These are phyloP conservation scores for Scaeva pyrastri DNA, from an alignment of 2,888 invertebrate species.

Conservation along the genomic window DNA sequence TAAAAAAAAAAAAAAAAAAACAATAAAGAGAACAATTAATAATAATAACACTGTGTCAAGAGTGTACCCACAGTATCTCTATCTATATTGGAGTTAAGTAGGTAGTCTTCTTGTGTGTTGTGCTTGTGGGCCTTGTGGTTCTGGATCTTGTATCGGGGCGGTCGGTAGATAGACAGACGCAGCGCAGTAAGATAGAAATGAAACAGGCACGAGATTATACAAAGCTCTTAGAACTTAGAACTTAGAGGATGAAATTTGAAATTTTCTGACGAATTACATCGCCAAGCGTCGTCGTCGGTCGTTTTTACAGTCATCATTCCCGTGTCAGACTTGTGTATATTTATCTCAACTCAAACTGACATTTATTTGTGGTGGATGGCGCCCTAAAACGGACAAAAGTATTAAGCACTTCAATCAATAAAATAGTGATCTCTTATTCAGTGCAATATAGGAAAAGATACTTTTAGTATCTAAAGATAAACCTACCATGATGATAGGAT, in stretches of 20 bases:
- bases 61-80: conserved; percentile 30
- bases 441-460: neutral
- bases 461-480: neutral
- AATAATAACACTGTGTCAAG: conserved; percentile 27
- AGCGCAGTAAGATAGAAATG: conserved; percentile 28
- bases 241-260: too few relatives aligned
- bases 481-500: neutral
- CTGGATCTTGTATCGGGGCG: neutral
- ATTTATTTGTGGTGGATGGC: neutral
- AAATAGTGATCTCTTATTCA: neutral
- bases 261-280: neutral
- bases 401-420: neutral
- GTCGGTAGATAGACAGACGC: neutral
- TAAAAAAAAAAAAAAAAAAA: conserved; percentile 49
- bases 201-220: conserved; percentile 31
- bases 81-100: neutral
- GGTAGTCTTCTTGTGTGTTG: neutral
- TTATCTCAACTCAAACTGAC: neutral
- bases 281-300: neutral
- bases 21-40: conserved; percentile 33
- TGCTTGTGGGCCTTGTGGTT: neutral
- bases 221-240: neutral
- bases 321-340: neutral
- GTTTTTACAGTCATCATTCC: neutral
- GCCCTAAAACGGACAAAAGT: neutral